Conservation (phyloP, 2,797 vertebrate genomes). For the Heliangelus exortis region DNA sequence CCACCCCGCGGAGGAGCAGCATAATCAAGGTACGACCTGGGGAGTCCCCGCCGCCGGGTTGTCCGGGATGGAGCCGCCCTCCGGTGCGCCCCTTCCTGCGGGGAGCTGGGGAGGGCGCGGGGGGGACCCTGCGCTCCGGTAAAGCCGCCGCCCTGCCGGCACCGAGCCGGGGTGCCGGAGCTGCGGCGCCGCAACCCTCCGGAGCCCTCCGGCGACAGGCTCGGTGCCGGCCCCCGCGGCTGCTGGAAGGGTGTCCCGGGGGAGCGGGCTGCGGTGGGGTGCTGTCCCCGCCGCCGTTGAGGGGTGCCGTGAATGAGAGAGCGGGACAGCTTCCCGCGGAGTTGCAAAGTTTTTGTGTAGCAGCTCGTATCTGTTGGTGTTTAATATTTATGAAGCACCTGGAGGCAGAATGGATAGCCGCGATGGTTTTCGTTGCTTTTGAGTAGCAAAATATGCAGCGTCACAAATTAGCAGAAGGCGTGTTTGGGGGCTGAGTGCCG, state of each 20-base stretch:
- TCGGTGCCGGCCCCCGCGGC: neutral
- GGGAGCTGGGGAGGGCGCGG: too few relatives aligned
- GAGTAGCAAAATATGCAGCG: neutral
- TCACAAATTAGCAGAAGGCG: neutral
- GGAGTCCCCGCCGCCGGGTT: neutral
- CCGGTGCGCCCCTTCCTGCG: neutral
- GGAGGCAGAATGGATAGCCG: neutral
- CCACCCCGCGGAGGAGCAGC: conserved; percentile 81
- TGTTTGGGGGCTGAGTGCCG: neutral
- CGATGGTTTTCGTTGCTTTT: neutral
- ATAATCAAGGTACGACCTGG: conserved; percentile 81
- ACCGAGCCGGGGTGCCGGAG: too few relatives aligned
- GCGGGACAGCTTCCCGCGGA: neutral
- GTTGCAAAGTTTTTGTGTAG: neutral
- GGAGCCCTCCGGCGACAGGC: neutral
- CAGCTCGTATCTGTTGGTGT: neutral
- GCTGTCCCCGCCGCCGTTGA: neutral
- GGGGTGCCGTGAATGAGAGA: too few relatives aligned
- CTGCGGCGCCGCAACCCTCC: neutral
- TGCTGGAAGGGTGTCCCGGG: neutral
- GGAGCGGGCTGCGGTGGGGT: fast-evolving
- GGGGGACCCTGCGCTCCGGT: neutral
- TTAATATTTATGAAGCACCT: neutral
- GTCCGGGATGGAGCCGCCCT: neutral
- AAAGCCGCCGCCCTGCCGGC: neutral